phyloP scores from a whole-genome alignment of 2,797 vertebrate genomes.

The Sebastes kiyomatsui region DNA sequence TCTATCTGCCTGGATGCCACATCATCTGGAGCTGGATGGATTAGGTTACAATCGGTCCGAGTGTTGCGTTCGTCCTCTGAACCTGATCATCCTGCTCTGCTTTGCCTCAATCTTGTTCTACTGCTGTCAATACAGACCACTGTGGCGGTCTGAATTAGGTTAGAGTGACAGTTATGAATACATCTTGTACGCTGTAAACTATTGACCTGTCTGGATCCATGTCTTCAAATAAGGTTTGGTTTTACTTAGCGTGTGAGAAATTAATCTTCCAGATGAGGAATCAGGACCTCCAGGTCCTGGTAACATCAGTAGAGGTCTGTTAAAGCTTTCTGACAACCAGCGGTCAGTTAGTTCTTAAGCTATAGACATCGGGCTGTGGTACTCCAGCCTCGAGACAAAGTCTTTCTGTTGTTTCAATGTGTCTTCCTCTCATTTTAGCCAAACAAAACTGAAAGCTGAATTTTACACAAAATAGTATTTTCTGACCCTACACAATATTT shows the following conservation, averaged over 20 bases:
- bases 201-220: conserved; percentile 47
- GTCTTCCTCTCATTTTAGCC: too few relatives aligned
- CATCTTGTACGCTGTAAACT: conserved; percentile 24
- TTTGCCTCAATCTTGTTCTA: conserved; percentile 48
- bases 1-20: background rate
- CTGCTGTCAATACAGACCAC: conserved; percentile 35
- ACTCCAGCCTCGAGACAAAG: too few relatives aligned
- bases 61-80: background rate
- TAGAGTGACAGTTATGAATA: conserved; percentile 45
- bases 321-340: background rate
- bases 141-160: conserved; percentile 31
- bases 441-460: too few relatives aligned
- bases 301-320: background rate
- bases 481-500: too few relatives aligned
- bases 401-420: too few relatives aligned
- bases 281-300: background rate
- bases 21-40: conserved; percentile 10
- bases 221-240: conserved; percentile 36
- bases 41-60: conserved; percentile 38
- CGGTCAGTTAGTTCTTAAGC: background rate
- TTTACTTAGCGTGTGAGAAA: conserved; percentile 20
- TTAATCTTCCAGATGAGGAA: background rate
- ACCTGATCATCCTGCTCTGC: conserved; percentile 59
- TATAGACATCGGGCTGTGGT: too few relatives aligned
- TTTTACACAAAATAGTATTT: too few relatives aligned